phyloP scores from a whole-genome alignment of 2,113 vertebrate species.

The Notarius lentiginosus region DNA sequence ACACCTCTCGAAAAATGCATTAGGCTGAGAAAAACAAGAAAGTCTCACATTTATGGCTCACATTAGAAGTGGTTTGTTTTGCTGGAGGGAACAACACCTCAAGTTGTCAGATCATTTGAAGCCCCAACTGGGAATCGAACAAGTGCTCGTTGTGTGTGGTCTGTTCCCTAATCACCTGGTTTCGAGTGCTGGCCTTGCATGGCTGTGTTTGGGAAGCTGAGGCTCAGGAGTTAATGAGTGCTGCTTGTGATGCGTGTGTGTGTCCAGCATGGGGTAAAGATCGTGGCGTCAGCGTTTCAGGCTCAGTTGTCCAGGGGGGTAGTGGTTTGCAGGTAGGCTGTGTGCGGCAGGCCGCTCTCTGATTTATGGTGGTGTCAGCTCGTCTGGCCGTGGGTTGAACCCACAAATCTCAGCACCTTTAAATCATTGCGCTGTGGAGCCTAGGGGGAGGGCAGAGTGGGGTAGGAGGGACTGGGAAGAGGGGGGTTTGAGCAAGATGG shows the following conservation, averaged over 20 bases:
- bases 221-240: slow-evolving; percentile 54
- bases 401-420: slow-evolving; percentile 68
- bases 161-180: slow-evolving; percentile 55
- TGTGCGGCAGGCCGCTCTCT: slow-evolving; percentile 43
- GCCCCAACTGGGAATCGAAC: slow-evolving; percentile 47
- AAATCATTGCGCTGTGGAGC: slow-evolving; percentile 62
- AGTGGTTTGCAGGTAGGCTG: slow-evolving; percentile 56
- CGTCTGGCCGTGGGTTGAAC: slow-evolving; percentile 67
- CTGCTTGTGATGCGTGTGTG: slow-evolving; percentile 52
- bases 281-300: slow-evolving; percentile 55
- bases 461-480: not conserved
- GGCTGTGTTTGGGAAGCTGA: slow-evolving; percentile 41
- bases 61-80: slow-evolving; percentile 40
- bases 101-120: slow-evolving; percentile 47
- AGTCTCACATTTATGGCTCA: slow-evolving; percentile 40
- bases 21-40: slow-evolving; percentile 37
- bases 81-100: slow-evolving; percentile 48
- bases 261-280: slow-evolving; percentile 47
- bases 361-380: slow-evolving; percentile 67
- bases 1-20: slow-evolving; percentile 34
- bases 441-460: slow-evolving; percentile 29
- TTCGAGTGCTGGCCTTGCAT: slow-evolving; percentile 42
- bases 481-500: not conserved
- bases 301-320: slow-evolving; percentile 36
- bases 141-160: slow-evolving; percentile 51